Conservation (phyloP, 2,113 vertebrate genomes). For the Pangasianodon hypophthalmus region DNA sequence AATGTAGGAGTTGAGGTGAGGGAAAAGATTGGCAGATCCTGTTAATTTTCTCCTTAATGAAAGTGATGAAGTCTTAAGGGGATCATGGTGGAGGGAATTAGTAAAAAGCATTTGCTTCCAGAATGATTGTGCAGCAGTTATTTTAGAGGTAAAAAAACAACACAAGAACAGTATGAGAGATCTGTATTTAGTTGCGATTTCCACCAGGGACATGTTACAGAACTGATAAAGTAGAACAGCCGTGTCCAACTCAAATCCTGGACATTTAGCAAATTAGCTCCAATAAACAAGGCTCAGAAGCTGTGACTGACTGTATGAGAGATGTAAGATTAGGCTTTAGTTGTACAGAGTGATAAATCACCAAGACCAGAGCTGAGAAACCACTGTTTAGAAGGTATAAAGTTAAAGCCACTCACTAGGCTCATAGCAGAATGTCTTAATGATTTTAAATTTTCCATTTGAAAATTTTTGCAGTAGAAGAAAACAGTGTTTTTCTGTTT, state of each 20-base stretch:
- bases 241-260: background rate
- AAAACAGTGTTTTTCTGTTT: background rate
- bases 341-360: background rate
- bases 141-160: background rate
- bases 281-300: background rate
- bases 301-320: background rate
- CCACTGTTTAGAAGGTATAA: background rate
- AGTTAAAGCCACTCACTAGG: background rate
- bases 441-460: background rate
- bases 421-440: background rate
- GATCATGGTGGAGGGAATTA: background rate
- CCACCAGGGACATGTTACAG: background rate
- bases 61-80: background rate
- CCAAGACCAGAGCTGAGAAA: background rate
- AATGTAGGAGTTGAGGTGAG: background rate
- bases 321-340: background rate
- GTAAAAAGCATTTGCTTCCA: background rate
- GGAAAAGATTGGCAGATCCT: background rate
- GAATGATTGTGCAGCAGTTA: background rate
- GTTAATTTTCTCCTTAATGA: background rate
- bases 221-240: background rate
- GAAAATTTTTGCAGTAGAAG: background rate
- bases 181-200: background rate
- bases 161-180: background rate
- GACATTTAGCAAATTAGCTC: background rate